phyloP scores from a whole-genome alignment of 2,797 vertebrate genomes.

The Tympanoctomys barrerae region DNA sequence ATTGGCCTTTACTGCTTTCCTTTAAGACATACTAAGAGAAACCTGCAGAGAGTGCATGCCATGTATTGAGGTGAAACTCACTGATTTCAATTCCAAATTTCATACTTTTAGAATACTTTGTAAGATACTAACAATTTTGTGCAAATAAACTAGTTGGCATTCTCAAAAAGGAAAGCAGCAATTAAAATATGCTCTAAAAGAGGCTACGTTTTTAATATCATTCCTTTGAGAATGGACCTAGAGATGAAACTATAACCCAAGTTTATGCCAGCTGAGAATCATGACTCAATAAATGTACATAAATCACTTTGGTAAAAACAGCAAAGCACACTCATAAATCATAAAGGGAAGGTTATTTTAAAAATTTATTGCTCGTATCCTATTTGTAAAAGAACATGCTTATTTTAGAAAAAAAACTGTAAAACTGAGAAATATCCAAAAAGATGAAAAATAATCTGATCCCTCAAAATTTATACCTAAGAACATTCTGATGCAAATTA shows the following conservation, averaged over 20 bases:
- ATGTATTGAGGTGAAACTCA: neutral
- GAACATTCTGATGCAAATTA: neutral
- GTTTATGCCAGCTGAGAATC: neutral
- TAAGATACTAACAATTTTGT: neutral
- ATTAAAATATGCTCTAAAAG: neutral
- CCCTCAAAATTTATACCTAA: neutral
- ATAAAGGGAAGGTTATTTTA: neutral
- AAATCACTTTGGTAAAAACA: constrained; percentile 33
- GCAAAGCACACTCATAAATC: constrained; percentile 34
- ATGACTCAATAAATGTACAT: neutral
- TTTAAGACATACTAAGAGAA: neutral
- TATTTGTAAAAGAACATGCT: neutral
- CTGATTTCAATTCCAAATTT: neutral
- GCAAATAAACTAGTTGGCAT: neutral
- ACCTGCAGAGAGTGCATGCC: neutral
- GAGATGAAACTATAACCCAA: neutral
- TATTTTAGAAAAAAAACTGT: constrained; percentile 46
- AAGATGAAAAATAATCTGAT: neutral
- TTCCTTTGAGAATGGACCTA: constrained; percentile 23
- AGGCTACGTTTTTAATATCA: neutral
- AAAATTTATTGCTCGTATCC: neutral
- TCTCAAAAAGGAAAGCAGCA: neutral
- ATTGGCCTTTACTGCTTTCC: neutral
- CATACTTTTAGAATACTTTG: neutral
- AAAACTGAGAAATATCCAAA: constrained; percentile 34